phyloP scores from a whole-genome alignment of 2,888 invertebrate species.

The Protophormia terraenovae region DNA sequence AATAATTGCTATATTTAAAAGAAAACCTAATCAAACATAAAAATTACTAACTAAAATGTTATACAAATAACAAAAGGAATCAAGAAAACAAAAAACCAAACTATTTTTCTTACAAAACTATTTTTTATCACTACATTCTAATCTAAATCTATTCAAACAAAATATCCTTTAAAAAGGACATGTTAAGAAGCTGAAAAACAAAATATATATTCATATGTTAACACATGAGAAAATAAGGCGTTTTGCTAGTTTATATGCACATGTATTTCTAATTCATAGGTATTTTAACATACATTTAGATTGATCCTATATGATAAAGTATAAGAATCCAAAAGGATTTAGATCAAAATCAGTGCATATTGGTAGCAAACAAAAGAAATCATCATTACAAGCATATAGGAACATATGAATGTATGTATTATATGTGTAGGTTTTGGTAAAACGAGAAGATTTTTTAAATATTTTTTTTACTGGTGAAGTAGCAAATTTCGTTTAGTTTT shows the following conservation, averaged over 20 bases:
- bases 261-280: not conserved
- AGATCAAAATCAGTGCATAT: constrained; percentile 60
- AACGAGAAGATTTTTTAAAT: not conserved
- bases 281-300: constrained; percentile 1
- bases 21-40: not conserved
- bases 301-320: not conserved
- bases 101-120: not conserved
- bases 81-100: not conserved
- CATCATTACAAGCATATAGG: not conserved
- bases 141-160: constrained; percentile 23
- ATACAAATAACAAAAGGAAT: not conserved
- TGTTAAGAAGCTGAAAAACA: constrained; percentile 9
- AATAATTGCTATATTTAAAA: constrained; percentile 6
- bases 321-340: constrained; percentile 26
- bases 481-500: not conserved
- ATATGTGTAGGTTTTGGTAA: not conserved
- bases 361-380: not conserved
- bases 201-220: not conserved
- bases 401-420: not conserved
- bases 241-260: not conserved
- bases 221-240: not conserved
- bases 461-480: not conserved
- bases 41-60: not conserved
- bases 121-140: constrained; percentile 12
- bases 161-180: not conserved